Percentiles rank a stretch among this genome's conserved stretches.
These are phyloP conservation scores for Tenthredo mesomela DNA, from an alignment of 2,888 invertebrate species.

Conservation along the genomic window DNA sequence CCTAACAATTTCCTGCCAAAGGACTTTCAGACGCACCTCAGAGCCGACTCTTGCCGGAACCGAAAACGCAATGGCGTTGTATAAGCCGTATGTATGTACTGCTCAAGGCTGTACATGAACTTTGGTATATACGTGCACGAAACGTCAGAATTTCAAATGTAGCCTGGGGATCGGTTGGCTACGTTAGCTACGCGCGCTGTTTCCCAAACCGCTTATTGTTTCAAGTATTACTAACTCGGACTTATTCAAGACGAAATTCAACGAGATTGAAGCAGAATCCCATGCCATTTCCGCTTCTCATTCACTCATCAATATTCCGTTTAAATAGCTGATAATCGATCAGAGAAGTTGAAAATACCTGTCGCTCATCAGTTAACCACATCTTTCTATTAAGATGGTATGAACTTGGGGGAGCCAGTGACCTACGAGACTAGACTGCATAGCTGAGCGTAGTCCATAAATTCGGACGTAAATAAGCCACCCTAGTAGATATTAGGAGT, in stretches of 20 bases:
- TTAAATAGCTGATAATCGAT: background rate
- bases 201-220: constrained; percentile 67
- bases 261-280: background rate
- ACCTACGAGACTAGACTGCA: constrained; percentile 37
- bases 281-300: background rate
- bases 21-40: constrained; percentile 54
- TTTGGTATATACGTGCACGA: background rate
- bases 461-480: constrained; percentile 42
- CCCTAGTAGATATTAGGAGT: constrained; percentile 35
- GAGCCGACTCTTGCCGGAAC: background rate
- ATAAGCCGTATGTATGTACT: constrained; percentile 16
- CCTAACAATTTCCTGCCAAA: constrained; percentile 65
- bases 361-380: constrained; percentile 1
- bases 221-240: constrained; percentile 38
- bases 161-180: background rate
- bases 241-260: background rate
- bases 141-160: constrained; percentile 9
- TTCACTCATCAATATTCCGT: background rate
- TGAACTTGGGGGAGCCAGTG: background rate
- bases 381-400: constrained; percentile 10
- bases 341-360: background rate
- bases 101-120: constrained; percentile 25
- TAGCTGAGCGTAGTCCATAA: constrained; percentile 36
- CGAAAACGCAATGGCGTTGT: constrained; percentile 32
- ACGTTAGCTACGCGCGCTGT: constrained; percentile 63